phyloP scores from a whole-genome alignment of 2,113 vertebrate species.

The Lasiurus cinereus region DNA sequence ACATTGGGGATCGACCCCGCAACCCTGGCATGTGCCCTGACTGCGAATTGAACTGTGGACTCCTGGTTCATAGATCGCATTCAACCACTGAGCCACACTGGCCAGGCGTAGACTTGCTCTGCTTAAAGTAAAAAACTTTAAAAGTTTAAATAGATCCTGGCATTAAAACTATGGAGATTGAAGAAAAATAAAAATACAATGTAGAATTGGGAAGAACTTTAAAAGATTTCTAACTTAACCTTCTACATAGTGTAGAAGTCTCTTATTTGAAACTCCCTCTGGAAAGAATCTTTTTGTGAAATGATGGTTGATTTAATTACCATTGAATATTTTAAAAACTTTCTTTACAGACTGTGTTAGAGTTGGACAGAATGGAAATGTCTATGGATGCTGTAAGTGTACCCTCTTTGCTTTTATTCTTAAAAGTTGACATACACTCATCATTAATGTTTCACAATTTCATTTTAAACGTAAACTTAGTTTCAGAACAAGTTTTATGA shows the following conservation, averaged over 20 bases:
- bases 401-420: background rate
- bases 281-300: background rate
- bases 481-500: constrained; percentile 94
- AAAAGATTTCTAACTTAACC: background rate
- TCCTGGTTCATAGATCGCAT: too few relatives aligned
- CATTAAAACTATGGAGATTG: background rate
- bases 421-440: background rate
- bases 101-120: background rate
- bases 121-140: background rate
- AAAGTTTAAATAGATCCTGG: background rate
- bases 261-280: background rate
- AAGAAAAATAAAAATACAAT: background rate
- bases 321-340: constrained; percentile 56
- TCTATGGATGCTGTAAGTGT: constrained; percentile 90
- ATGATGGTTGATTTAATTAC: background rate
- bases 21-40: too few relatives aligned
- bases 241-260: background rate
- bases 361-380: constrained; percentile 96
- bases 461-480: constrained; percentile 85
- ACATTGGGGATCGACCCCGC: too few relatives aligned
- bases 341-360: constrained; percentile 92
- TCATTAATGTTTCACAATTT: constrained; percentile 76
- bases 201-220: background rate
- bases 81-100: too few relatives aligned
- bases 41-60: too few relatives aligned